A percentile compares a stretch with the other conserved stretches of the same genome.
Evolutionary conservation across 1,140 invertebrate genomes (phyloP).

Genomic region (Stenopsyche tienmushanensis): DNA sequence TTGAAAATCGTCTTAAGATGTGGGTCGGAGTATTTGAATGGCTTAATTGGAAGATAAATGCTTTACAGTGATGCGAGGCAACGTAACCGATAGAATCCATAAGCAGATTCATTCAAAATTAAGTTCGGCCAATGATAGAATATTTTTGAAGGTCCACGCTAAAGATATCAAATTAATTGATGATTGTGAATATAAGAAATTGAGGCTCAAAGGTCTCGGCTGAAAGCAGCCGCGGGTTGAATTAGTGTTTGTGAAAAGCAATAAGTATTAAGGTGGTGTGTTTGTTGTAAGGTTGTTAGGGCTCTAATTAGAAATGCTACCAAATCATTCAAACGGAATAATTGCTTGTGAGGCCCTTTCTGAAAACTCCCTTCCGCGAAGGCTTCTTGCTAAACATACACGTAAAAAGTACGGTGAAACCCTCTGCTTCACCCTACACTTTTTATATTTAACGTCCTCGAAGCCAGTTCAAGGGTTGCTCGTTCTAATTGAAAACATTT

Average conservation of each 20-base stretch:
- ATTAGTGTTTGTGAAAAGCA: too few relatives aligned
- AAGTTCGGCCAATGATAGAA: too few relatives aligned
- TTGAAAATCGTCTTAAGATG: slow-evolving; percentile 33
- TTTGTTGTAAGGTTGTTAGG: slow-evolving; percentile 3
- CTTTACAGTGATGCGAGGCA: background rate
- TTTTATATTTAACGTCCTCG: background rate
- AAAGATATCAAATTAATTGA: too few relatives aligned
- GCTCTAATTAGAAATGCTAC: slow-evolving; percentile 42
- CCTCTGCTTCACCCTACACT: background rate
- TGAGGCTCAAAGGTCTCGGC: background rate
- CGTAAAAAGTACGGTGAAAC: slow-evolving; percentile 1
- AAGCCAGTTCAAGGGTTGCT: background rate
- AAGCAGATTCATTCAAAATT: too few relatives aligned
- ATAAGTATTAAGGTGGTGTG: background rate
- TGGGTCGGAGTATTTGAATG: slow-evolving; percentile 31
- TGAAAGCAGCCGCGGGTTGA: background rate
- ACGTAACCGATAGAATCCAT: background rate
- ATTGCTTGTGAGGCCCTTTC: slow-evolving; percentile 30
- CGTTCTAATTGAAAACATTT: slow-evolving; percentile 7
- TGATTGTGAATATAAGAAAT: too few relatives aligned
- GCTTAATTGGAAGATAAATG: slow-evolving; percentile 35
- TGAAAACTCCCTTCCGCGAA: background rate
- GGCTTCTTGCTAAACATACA: slow-evolving; percentile 5
- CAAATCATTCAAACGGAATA: slow-evolving; percentile 39
- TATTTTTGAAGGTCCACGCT: too few relatives aligned